phyloP scores from a whole-genome alignment of 2,888 invertebrate genomes.

The Odontomyia ornata region DNA sequence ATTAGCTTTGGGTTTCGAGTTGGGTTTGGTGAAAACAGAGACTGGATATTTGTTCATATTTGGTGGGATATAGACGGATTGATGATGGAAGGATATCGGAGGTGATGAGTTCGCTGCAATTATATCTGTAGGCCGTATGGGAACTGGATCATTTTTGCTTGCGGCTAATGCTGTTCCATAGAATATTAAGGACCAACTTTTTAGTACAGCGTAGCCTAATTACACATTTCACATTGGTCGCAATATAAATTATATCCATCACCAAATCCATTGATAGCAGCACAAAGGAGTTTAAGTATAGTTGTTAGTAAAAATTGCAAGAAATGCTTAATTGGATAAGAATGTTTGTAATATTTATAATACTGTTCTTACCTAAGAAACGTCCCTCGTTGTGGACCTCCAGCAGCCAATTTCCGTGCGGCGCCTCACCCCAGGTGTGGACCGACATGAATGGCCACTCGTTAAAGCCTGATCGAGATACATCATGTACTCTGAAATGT shows the following conservation, averaged over 20 bases:
- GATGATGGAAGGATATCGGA: constrained; percentile 59
- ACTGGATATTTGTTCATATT: constrained; percentile 52
- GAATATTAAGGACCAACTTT: constrained; percentile 92
- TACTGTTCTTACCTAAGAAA: constrained; percentile 74
- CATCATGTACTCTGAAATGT: constrained; percentile 72
- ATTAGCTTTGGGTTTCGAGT: constrained; percentile 39
- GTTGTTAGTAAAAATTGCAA: constrained; percentile 13
- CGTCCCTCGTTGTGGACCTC: constrained; percentile 95
- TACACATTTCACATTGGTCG: background rate
- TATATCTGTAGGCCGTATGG: constrained; percentile 55
- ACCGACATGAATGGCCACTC: constrained; percentile 99
- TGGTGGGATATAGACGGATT: constrained; percentile 60
- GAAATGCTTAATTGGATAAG: too few species aligned
- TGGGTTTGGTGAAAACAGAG: constrained; percentile 45
- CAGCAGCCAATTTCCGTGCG: constrained; percentile 92
- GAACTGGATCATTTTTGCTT: constrained; percentile 71
- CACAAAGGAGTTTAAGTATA: background rate
- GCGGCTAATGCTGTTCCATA: constrained; percentile 82
- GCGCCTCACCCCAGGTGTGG: constrained; percentile 97
- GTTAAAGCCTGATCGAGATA: constrained; percentile 90
- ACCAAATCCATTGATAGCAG: background rate
- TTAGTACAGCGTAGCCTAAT: constrained; percentile 86
- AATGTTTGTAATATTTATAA: background rate
- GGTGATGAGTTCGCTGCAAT: constrained; percentile 13
- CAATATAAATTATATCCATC: background rate